Evolutionary conservation across 2,113 vertebrate species (phyloP).

Genomic region (Charadrius vociferus): DNA sequence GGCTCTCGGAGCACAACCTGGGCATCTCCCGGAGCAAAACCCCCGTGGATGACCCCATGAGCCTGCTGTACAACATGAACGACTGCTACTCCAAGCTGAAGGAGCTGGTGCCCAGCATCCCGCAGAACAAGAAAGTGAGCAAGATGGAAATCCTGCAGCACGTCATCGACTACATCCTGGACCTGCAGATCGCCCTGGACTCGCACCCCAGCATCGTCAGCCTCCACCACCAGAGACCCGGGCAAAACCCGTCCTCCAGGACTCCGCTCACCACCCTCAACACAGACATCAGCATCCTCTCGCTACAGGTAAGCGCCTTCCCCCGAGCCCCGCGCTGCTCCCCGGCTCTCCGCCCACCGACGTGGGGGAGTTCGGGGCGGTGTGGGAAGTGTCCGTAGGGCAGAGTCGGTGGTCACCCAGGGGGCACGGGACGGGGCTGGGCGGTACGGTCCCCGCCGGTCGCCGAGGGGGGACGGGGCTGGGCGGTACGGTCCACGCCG

Average conservation of each 20-base stretch:
- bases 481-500: no score
- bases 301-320: slow-evolving; percentile 86
- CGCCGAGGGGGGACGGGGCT: no score
- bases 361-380: accelerated
- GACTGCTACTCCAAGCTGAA: slow-evolving; percentile 99
- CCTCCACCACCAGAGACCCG: slow-evolving; percentile 85
- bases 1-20: slow-evolving; percentile 89
- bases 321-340: no score
- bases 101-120: slow-evolving; percentile 98
- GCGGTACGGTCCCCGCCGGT: accelerated
- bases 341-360: not conserved
- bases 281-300: slow-evolving; percentile 97
- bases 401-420: not conserved
- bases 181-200: slow-evolving; percentile 98
- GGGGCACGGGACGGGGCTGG: not conserved
- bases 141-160: slow-evolving; percentile 99
- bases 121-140: slow-evolving; percentile 98
- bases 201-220: slow-evolving; percentile 90
- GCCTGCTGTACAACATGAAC: slow-evolving; percentile 98
- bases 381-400: accelerated
- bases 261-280: slow-evolving; percentile 95
- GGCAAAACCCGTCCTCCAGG: slow-evolving; percentile 80
- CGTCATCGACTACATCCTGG: slow-evolving; percentile 99
- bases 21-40: slow-evolving; percentile 96
- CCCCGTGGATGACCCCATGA: slow-evolving; percentile 94